A percentile compares a stretch with the other conserved stretches of the same genome.
Conservation (phyloP, 2,888 invertebrate species). For the Priocnemis perturbator region DNA sequence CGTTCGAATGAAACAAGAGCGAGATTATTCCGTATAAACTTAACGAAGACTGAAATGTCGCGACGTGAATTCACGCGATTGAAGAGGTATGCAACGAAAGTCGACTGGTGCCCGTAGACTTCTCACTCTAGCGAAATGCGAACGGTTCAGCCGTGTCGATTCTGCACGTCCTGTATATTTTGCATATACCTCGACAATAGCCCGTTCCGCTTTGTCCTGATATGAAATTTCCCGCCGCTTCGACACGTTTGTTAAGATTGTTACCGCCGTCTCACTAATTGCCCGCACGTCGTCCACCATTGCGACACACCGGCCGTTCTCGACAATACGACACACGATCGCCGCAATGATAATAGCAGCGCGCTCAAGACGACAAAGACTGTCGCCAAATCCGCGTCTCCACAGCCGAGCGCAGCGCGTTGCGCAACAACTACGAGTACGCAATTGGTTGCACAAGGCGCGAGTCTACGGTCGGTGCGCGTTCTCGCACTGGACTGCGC, state of each 20-base stretch:
- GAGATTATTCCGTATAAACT: too few relatives aligned
- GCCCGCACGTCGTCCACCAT: slow-evolving; percentile 22
- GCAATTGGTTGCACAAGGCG: background rate
- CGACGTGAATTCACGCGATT: too few relatives aligned
- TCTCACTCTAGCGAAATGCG: too few relatives aligned
- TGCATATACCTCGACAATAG: slow-evolving; percentile 20
- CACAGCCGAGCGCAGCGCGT: slow-evolving; percentile 4
- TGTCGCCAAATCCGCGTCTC: slow-evolving; percentile 16
- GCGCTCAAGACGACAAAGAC: slow-evolving; percentile 10
- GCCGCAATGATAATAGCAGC: slow-evolving; percentile 10
- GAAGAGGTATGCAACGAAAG: too few relatives aligned
- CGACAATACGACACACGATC: background rate
- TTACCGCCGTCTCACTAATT: slow-evolving; percentile 48
- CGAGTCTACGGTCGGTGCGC: too few relatives aligned
- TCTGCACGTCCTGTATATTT: too few relatives aligned
- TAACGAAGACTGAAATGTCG: too few relatives aligned
- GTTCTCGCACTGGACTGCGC: too few relatives aligned
- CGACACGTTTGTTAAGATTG: slow-evolving; percentile 50
- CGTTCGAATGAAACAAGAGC: too few relatives aligned
- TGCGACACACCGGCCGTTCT: background rate
- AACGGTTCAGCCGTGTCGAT: too few relatives aligned
- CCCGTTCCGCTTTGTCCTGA: slow-evolving; percentile 49
- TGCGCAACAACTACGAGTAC: slow-evolving; percentile 18
- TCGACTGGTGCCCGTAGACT: too few relatives aligned
- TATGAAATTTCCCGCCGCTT: slow-evolving; percentile 51